Conservation (phyloP, 2,888 invertebrate species). For the Rhabditoides inermis region DNA sequence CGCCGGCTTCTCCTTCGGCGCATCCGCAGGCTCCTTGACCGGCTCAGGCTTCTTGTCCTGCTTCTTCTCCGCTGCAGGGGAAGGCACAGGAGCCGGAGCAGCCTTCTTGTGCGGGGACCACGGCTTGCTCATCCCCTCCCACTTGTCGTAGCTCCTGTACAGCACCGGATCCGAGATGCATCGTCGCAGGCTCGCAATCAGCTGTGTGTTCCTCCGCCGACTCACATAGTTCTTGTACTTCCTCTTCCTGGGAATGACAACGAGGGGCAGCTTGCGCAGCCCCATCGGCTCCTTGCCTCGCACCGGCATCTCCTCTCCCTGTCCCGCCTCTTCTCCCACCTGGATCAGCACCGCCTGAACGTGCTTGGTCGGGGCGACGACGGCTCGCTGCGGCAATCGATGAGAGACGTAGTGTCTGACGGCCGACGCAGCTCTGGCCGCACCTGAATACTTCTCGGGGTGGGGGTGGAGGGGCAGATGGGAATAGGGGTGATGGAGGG, state of each 20-base stretch:
- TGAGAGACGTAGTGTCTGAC: slow-evolving; percentile 34
- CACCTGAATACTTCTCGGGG: slow-evolving; percentile 1
- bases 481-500: slow-evolving; percentile 2
- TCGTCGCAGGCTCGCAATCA: slow-evolving; percentile 34
- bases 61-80: neutral
- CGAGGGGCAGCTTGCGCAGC: slow-evolving; percentile 40
- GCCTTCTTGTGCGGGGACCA: slow-evolving; percentile 17
- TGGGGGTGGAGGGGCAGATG: neutral
- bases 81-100: slow-evolving; percentile 5
- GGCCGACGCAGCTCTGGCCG: neutral
- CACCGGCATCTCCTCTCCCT: slow-evolving; percentile 4
- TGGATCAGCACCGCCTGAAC: slow-evolving; percentile 28
- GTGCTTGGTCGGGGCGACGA: slow-evolving; percentile 29
- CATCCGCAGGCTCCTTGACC: slow-evolving; percentile 12
- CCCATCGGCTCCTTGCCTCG: slow-evolving; percentile 16
- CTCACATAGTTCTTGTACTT: slow-evolving; percentile 51
- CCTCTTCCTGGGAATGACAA: slow-evolving; percentile 46
- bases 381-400: slow-evolving; percentile 35
- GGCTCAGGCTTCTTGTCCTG: slow-evolving; percentile 4
- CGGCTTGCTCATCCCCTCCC: slow-evolving; percentile 32
- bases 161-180: slow-evolving; percentile 46
- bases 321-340: slow-evolving; percentile 9
- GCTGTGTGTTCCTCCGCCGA: slow-evolving; percentile 40
- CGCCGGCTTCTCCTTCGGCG: neutral
- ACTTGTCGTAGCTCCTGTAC: slow-evolving; percentile 45